Base-by-base conservation (phyloP, 2,797 vertebrate genomes). In the Enoplosus armatus region DNA sequence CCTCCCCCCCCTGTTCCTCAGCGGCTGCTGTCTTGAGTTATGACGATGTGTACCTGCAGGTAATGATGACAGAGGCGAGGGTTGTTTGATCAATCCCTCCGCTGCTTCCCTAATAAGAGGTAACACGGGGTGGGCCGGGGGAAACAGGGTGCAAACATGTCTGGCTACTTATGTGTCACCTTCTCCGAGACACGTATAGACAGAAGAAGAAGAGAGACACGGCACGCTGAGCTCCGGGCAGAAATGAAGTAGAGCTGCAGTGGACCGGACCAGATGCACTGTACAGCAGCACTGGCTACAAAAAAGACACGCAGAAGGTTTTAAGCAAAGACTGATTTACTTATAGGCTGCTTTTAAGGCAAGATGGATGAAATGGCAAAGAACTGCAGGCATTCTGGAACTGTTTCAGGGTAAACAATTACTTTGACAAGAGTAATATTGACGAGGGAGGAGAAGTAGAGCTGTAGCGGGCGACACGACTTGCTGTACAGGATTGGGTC, bases 51-150 rank as follows among this genome's bases (percentile, higher is more conserved):
- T 75, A 69, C 50, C 80, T 75, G 80, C 55, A 73, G 80, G 75
- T 87, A 82, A 86, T 76, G 76, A 87, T 81, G 80, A 83, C 82
- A 78, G 45, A 73, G 53, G 77, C 48, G n/a, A 14, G 79, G 72
- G 72, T 71, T 72, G 77, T 79, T 82, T 86, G 84, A 89, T 91
- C 85, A 74, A 58, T 82, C 59, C 66, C 59, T 80, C 69, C 12
- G 62, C 48, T 37, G 24, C 51, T 59, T 73, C 41, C 33, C 72
- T 85, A 80, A 85, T 63, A 77, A 86, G 73, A 77, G 16, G 43
- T 51, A 64, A 65, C 37, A 18, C 35, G 5, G 72, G 54, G 55
- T 63, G 50, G 45, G 33, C 18, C 3, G 27, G 39, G 29, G 58
- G n/a, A n/a, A 70, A 78, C 50, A 7, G 12, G 64, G 54, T 2